Percentiles rank a stretch among this genome's conserved stretches.
Conservation (phyloP, 2,797 vertebrate species). For the Scleropages formosus region DNA sequence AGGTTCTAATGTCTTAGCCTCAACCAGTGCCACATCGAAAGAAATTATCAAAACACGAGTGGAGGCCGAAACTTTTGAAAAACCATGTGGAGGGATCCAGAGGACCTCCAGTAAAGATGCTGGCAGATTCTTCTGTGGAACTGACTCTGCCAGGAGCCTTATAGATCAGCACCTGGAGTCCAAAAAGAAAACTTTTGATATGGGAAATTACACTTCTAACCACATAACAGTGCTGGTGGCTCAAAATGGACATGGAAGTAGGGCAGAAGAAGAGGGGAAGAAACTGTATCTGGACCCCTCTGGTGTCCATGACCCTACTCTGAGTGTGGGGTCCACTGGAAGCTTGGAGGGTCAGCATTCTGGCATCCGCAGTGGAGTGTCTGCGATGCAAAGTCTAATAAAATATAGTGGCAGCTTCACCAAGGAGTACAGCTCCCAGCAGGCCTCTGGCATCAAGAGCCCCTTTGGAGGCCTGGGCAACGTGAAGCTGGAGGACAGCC, state of each 20-base stretch:
- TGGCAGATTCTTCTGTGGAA: slow-evolving; percentile 61
- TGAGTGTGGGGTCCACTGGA: slow-evolving; percentile 60
- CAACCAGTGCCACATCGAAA: slow-evolving; percentile 62
- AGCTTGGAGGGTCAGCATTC: slow-evolving; percentile 54
- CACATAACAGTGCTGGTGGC: slow-evolving; percentile 90
- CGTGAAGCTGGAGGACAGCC: slow-evolving; percentile 65
- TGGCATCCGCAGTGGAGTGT: slow-evolving; percentile 72
- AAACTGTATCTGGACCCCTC: slow-evolving; percentile 81
- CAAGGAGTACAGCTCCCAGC: slow-evolving; percentile 72
- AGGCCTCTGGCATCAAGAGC: slow-evolving; percentile 72
- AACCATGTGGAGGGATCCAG: slow-evolving; percentile 66
- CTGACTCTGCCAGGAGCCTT: slow-evolving; percentile 66
- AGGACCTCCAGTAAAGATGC: slow-evolving; percentile 55
- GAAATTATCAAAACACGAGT: slow-evolving; percentile 73
- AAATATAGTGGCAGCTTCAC: slow-evolving; percentile 95
- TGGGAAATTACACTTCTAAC: slow-evolving; percentile 85
- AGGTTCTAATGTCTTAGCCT: slow-evolving; percentile 66
- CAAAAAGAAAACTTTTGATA: slow-evolving; percentile 89
- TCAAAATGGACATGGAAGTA: slow-evolving; percentile 79
- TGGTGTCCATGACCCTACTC: slow-evolving; percentile 61
- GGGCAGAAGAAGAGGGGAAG: slow-evolving; percentile 79
- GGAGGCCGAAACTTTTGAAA: slow-evolving; percentile 65
- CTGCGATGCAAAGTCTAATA: slow-evolving; percentile 96
- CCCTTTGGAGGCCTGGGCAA: slow-evolving; percentile 86
- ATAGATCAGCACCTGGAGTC: slow-evolving; percentile 65